Conservation (phyloP, 2,113 vertebrate species). For the Circaetus cinerascens region DNA sequence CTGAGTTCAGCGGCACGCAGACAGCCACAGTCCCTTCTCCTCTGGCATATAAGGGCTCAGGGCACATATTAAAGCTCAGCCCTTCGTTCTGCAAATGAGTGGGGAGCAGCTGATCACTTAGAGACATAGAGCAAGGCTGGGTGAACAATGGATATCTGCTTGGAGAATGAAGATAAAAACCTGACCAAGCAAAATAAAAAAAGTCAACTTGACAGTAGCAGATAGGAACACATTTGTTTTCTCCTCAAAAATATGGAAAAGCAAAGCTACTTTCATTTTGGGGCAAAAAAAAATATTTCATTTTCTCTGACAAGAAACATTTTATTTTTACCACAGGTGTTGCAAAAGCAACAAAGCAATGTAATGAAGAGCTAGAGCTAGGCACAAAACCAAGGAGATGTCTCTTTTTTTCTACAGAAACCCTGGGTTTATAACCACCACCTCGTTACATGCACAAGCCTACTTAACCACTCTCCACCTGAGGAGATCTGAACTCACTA, state of each 20-base stretch:
- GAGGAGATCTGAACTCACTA: background rate
- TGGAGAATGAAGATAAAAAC: background rate
- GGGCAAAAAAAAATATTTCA: background rate
- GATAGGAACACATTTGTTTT: background rate
- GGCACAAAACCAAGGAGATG: background rate
- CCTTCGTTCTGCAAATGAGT: background rate
- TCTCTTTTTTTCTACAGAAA: background rate
- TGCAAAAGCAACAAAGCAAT: background rate
- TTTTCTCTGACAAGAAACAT: background rate
- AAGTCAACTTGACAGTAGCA: background rate
- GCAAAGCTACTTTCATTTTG: background rate
- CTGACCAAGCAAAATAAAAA: background rate
- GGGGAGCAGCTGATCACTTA: background rate
- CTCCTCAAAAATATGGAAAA: background rate
- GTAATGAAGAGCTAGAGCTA: background rate
- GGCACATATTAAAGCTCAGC: background rate
- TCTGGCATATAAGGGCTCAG: background rate
- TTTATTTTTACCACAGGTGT: background rate
- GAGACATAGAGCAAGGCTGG: background rate
- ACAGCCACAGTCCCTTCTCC: background rate
- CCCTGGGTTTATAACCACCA: background rate
- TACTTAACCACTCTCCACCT: background rate
- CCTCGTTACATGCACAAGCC: background rate
- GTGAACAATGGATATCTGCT: background rate
- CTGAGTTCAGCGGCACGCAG: background rate